These are phyloP conservation scores for Melanaphis sacchari DNA, from an alignment of 1,140 invertebrate genomes.

Conservation along the genomic window DNA sequence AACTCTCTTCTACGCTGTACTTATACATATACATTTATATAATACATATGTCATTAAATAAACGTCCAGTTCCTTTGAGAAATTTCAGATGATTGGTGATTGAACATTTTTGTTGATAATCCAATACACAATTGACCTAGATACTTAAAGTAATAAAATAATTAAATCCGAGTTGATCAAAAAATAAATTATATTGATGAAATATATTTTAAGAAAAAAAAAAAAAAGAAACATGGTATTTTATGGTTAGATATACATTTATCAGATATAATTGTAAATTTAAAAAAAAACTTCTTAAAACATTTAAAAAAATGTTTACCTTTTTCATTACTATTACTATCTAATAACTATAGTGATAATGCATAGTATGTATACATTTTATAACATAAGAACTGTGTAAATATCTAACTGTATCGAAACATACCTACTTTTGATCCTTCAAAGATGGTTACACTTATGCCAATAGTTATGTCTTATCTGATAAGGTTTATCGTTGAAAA, in stretches of 20 bases:
- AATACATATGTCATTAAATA: background rate
- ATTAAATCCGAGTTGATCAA: background rate
- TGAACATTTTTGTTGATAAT: background rate
- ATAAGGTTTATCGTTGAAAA: background rate
- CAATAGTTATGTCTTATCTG: background rate
- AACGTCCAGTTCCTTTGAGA: background rate
- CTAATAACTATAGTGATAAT: background rate
- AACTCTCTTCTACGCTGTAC: background rate
- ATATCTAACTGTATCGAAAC: background rate
- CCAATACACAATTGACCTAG: background rate
- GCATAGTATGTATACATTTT: background rate
- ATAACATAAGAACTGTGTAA: background rate
- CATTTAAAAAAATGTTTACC: background rate
- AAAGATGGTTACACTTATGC: background rate
- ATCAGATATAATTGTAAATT: background rate
- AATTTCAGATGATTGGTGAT: background rate
- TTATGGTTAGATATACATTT: background rate
- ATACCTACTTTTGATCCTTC: background rate
- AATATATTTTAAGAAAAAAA: slow-evolving; percentile 2
- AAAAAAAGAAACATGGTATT: background rate
- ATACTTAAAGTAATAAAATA: background rate
- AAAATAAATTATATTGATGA: background rate
- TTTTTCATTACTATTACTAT: background rate
- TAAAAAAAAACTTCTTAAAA: background rate
- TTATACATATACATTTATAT: background rate